Percentiles rank a stretch among this genome's conserved stretches.
phyloP scores from a whole-genome alignment of 2,888 invertebrate species.

The Nebria brevicollis region DNA sequence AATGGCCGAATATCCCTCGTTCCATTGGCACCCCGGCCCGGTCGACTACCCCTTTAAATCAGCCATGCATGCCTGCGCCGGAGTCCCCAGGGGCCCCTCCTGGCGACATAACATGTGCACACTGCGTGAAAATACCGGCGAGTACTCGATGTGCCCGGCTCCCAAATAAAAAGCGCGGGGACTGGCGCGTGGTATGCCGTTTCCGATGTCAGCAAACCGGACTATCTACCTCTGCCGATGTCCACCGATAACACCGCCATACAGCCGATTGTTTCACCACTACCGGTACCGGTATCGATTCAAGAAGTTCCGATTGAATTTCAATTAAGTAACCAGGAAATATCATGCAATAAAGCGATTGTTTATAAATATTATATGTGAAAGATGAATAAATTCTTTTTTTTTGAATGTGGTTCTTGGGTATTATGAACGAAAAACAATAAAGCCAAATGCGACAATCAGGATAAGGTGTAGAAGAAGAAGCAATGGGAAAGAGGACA shows the following conservation, averaged over 20 bases:
- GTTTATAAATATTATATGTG: no score
- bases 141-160: neutral
- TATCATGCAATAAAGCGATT: no score
- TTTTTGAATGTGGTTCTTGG: no score
- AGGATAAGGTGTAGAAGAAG: no score
- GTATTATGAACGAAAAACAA: no score
- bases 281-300: neutral
- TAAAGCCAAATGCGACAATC: no score
- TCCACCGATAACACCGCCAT: neutral
- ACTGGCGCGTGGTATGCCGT: neutral
- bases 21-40: neutral
- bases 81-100: constrained; percentile 5
- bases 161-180: neutral
- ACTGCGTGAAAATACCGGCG: constrained; percentile 7
- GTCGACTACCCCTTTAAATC: constrained; percentile 4
- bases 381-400: no score
- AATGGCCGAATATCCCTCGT: neutral
- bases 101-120: constrained; percentile 18
- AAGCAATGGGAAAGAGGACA: no score
- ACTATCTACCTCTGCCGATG: neutral
- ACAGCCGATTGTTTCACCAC: neutral
- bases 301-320: no score
- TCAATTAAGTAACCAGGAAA: no score
- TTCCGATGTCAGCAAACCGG: neutral
- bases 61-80: constrained; percentile 12